Evolutionary conservation across 2,797 vertebrate genomes (phyloP).

Genomic region (Salarias fasciatus): DNA sequence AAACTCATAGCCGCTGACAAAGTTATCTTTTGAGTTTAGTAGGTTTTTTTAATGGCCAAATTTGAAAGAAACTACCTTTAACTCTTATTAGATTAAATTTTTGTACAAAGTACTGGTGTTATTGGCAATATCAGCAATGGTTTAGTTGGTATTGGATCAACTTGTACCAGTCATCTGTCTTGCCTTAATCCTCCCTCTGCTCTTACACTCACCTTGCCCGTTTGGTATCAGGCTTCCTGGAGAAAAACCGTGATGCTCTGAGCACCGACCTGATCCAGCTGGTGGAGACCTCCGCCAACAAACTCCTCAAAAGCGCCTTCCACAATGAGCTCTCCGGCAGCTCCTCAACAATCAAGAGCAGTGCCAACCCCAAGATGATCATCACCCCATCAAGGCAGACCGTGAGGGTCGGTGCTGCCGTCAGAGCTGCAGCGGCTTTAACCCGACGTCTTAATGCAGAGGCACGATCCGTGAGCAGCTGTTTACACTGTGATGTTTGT

Average conservation of each 20-base stretch:
- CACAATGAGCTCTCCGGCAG: conserved; percentile 60
- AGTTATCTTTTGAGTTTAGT: too few species aligned
- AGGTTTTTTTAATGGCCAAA: too few species aligned
- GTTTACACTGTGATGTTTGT: conserved; percentile 8
- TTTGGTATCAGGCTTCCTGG: conserved; percentile 88
- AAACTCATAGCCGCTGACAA: too few species aligned
- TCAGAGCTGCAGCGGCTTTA: background rate
- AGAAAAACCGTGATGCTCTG: conserved; percentile 94
- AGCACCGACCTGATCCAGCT: conserved; percentile 88
- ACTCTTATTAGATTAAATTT: too few species aligned
- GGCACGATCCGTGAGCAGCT: background rate
- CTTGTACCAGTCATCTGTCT: too few species aligned
- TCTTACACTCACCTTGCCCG: conserved; percentile 1
- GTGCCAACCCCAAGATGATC: conserved; percentile 64
- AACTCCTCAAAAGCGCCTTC: conserved; percentile 90
- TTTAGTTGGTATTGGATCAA: too few species aligned
- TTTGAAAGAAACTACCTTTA: too few species aligned
- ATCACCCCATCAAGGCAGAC: conserved; percentile 72
- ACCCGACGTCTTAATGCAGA: too few species aligned
- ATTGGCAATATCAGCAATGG: too few species aligned
- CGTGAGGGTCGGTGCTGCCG: conserved; percentile 61
- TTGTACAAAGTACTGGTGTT: too few species aligned
- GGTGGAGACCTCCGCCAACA: conserved; percentile 89
- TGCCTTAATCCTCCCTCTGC: too few species aligned
- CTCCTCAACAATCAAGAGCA: conserved; percentile 35